phyloP scores from a whole-genome alignment of 1,140 invertebrate genomes.

The Tachypleus tridentatus region DNA sequence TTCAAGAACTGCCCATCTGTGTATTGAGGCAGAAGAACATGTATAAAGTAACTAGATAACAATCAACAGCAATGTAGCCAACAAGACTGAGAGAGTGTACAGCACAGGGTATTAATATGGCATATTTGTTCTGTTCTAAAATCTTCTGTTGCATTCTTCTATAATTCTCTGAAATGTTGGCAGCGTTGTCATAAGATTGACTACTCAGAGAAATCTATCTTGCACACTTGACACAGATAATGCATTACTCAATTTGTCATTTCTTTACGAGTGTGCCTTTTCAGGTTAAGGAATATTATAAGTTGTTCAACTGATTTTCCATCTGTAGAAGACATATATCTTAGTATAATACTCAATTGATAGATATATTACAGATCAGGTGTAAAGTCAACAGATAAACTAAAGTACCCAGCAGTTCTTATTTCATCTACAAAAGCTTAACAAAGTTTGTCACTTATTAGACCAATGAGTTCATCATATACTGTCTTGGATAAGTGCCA shows the following conservation, averaged over 20 bases:
- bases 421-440: slow-evolving; percentile 3
- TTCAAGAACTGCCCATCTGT: background rate
- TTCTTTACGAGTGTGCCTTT: too few relatives aligned
- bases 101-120: too few relatives aligned
- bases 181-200: background rate
- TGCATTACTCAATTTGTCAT: background rate
- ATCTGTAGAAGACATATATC: slow-evolving; percentile 1
- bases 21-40: slow-evolving; percentile 4
- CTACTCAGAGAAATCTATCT: too few relatives aligned
- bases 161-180: background rate
- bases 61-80: too few relatives aligned
- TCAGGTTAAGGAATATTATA: background rate
- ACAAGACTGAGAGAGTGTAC: too few relatives aligned
- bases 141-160: too few relatives aligned
- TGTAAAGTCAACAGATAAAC: slow-evolving; percentile 6
- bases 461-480: slow-evolving; percentile 7
- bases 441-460: slow-evolving; percentile 6
- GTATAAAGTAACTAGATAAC: background rate
- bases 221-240: background rate
- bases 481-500: slow-evolving; percentile 10
- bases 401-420: slow-evolving; percentile 8
- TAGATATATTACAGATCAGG: slow-evolving; percentile 8
- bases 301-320: background rate
- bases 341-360: slow-evolving; percentile 5
- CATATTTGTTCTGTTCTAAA: background rate